Conservation (phyloP, 2,797 vertebrate species). For the Gobio occitaniae region DNA sequence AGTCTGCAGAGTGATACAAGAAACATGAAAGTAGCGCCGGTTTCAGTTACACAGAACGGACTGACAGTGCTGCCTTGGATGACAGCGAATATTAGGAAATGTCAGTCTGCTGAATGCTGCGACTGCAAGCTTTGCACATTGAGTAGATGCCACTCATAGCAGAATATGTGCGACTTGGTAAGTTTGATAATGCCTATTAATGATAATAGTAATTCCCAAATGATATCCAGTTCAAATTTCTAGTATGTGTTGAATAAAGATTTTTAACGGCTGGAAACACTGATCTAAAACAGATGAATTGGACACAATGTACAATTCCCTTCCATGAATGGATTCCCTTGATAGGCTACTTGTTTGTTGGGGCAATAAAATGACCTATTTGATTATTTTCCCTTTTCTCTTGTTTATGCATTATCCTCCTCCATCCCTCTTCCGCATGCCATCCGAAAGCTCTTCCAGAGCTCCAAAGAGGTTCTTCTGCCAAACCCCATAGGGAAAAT, state of each 20-base stretch:
- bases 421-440: neutral
- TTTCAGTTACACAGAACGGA: no score
- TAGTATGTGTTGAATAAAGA: neutral
- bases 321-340: conserved; percentile 63
- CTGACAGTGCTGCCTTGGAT: no score
- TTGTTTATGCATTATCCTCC: conserved; percentile 3
- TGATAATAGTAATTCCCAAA: no score
- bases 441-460: conserved; percentile 18
- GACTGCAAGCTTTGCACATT: no score
- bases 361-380: conserved; percentile 52
- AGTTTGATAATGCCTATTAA: no score
- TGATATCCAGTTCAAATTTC: no score
- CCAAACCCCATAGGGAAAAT: conserved; percentile 38
- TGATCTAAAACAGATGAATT: conserved; percentile 13
- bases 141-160: no score
- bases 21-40: no score
- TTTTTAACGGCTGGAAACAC: neutral
- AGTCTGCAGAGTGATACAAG: no score
- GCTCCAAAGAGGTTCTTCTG: conserved; percentile 17
- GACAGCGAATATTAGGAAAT: no score
- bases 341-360: conserved; percentile 59
- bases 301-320: conserved; percentile 47
- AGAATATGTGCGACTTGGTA: no score
- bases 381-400: conserved; percentile 61
- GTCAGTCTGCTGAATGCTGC: no score